Evolutionary conservation across 2,113 vertebrate species (phyloP).

Genomic region (Neoarius graeffei): DNA sequence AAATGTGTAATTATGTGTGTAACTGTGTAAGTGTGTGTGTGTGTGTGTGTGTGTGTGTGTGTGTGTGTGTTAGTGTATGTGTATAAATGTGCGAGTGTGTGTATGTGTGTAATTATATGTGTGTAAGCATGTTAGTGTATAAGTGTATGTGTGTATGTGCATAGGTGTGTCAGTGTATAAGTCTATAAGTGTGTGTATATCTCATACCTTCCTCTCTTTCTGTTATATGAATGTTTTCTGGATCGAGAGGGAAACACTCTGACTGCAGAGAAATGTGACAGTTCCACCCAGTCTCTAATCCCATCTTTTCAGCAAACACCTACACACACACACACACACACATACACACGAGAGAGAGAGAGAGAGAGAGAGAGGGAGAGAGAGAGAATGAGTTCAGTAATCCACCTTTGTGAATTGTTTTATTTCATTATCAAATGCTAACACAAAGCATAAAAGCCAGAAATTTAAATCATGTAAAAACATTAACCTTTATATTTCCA

Average conservation of each 20-base stretch:
- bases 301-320: slow-evolving; percentile 57
- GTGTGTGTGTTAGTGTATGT: not conserved
- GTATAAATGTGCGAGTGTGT: not conserved
- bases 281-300: slow-evolving; percentile 51
- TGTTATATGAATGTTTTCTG: slow-evolving; percentile 24
- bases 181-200: not conserved
- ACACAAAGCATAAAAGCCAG: too few species aligned
- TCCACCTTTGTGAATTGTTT: too few species aligned
- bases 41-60: not conserved
- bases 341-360: too few species aligned
- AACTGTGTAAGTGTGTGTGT: not conserved
- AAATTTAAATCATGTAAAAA: too few species aligned
- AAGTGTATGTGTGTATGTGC: not conserved
- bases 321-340: slow-evolving; percentile 15
- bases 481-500: not conserved
- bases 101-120: not conserved
- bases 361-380: too few species aligned
- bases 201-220: slow-evolving; percentile 16
- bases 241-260: slow-evolving; percentile 47
- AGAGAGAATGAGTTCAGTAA: not conserved
- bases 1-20: not conserved
- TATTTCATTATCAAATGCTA: too few species aligned
- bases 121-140: not conserved
- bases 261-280: slow-evolving; percentile 55
- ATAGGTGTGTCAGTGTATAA: not conserved